Base-by-base conservation (phyloP, 2,888 invertebrate species). In the Aporophyla nigra region DNA sequence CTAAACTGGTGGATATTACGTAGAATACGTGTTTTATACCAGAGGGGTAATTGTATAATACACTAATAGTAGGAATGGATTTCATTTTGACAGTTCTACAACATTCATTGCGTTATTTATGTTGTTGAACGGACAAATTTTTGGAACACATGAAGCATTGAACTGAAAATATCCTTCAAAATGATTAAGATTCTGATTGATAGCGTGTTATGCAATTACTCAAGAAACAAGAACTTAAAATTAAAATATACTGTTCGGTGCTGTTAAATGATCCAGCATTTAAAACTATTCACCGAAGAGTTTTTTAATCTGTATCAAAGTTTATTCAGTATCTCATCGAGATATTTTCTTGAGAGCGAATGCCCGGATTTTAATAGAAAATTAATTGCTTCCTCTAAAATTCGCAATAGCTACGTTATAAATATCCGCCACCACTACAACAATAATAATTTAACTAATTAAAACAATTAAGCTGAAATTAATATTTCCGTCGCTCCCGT, bases 391-490 rank as follows among this genome's bases (percentile, higher is more conserved):
- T 69, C 65, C 51, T 56, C 43, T 66, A n/a, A 81, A 76, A 66
- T 80, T 66, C 19, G 66, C 24, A 80, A 80, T 69, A 75, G 49
- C 79, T 75, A n/a, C 54, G 40, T 76, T 69, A 79, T 63, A 56
- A 80, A 80, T 81, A 76, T 69, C 43, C 49, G 43, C 33, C 43
- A 16, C 19, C 63, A 70, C 78, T 65, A 66, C 43, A 70, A 78
- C 63, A 78, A 78, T 73, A 73, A 78, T 81, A 82, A 82, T 81
- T 81, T 62, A 70, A 81, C 69, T 78, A 82, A 81, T 81, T 81
- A 78, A 78, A 82, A 78, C 74, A 80, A 82, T 80, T 82, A 66
- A 81, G 73, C 73, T 82, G 65, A 78, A 78, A 82, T 82, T 82
- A 73, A 81, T 80, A 80, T 82, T 78, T 82, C 69, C 65, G 61